These are phyloP conservation scores for Lutra lutra DNA, from an alignment of 2,797 vertebrate genomes.

Conservation along the genomic window DNA sequence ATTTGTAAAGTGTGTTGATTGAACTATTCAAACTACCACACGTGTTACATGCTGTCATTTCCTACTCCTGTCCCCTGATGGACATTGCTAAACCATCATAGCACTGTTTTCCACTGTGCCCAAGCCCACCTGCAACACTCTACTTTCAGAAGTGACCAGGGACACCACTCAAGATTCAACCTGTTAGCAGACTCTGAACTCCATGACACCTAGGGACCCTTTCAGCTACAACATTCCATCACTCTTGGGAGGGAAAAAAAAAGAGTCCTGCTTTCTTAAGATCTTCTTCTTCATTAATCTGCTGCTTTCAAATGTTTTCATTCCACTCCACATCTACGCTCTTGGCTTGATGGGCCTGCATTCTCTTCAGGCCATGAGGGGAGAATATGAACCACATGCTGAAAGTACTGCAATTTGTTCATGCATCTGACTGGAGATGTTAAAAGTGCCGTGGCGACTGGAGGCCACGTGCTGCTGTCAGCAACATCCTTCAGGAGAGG, in stretches of 20 bases:
- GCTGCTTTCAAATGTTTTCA: background rate
- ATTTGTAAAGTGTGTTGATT: background rate
- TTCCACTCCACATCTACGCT: background rate
- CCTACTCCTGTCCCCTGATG: background rate
- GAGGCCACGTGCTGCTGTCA: constrained; percentile 53
- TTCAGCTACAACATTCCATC: background rate
- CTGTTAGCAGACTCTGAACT: background rate
- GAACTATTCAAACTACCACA: background rate
- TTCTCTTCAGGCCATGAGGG: background rate
- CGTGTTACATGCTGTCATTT: background rate
- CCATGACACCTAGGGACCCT: background rate
- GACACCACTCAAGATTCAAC: background rate
- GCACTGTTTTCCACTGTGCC: background rate
- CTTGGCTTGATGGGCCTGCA: background rate
- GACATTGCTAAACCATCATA: background rate
- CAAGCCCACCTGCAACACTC: background rate
- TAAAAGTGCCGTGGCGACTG: background rate
- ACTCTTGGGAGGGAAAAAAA: background rate
- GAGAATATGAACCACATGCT: background rate
- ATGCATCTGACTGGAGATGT: background rate
- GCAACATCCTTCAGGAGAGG: background rate
- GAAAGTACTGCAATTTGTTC: background rate
- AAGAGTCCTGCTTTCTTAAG: background rate
- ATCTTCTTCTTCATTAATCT: background rate
- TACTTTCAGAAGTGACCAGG: background rate